Evolutionary conservation across 1,140 invertebrate genomes (phyloP).

Genomic region (Drosophila aff.): DNA sequence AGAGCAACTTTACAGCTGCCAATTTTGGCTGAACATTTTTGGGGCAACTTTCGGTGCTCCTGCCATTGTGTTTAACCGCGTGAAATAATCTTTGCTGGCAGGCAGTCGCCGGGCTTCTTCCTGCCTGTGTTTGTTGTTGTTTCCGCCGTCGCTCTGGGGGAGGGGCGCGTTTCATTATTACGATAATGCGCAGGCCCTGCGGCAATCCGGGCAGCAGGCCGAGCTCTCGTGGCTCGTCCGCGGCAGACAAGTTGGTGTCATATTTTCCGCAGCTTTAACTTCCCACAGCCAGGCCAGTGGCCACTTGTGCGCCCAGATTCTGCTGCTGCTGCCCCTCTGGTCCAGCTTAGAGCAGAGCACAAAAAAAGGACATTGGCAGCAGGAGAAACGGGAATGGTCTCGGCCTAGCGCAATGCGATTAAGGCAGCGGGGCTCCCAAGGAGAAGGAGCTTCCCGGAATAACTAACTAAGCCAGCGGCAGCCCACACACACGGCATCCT

Average conservation of each 20-base stretch:
- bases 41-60: conserved; percentile 44
- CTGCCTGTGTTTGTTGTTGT: conserved; percentile 20
- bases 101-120: conserved; percentile 44
- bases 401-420: conserved; percentile 70
- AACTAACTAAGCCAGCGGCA: conserved; percentile 37
- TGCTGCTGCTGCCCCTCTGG: conserved; percentile 15
- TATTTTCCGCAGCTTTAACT: conserved; percentile 82
- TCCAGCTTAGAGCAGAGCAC: conserved; percentile 20
- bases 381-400: conserved; percentile 28
- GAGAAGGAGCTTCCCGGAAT: conserved; percentile 15
- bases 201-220: conserved; percentile 44
- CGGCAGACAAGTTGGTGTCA: conserved; percentile 70
- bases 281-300: conserved; percentile 58
- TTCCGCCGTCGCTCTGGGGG: conserved; percentile 12
- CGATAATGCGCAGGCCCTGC: conserved; percentile 75
- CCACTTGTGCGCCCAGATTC: conserved; percentile 54
- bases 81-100: conserved; percentile 82
- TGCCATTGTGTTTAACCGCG: conserved; percentile 78
- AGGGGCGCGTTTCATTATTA: conserved; percentile 69
- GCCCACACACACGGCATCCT: conserved; percentile 33
- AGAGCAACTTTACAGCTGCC: conserved; percentile 41
- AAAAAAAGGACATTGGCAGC: conserved; percentile 9
- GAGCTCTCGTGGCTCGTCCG: conserved; percentile 17
- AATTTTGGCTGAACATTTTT: conserved; percentile 57
- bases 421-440: conserved; percentile 12